Base-by-base conservation (phyloP, 1,140 invertebrate genomes). In the Paracyclopina nana region DNA sequence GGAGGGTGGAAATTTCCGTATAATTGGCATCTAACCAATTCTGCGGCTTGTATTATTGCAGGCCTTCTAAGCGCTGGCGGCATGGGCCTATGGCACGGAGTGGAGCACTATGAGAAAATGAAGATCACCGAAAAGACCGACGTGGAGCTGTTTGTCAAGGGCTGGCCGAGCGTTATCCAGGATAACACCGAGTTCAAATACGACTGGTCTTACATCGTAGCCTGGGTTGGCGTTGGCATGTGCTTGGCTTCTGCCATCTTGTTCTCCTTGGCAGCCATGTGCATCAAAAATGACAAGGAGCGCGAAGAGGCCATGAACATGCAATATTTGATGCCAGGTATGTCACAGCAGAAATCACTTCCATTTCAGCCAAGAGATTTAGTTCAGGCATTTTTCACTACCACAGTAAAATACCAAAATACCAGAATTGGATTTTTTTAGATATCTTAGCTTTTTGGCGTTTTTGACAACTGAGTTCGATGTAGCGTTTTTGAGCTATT, bases 321-420 rank as follows among this genome's bases (percentile, higher is more conserved):
- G 80, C 85, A 91, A 73, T 91, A 92, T 70, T 73, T 91, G 68
- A 91, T 92, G 87, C 87, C 86, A 67, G 83, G 85, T 90, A 78
- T 71, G 71, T 58, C 18, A n/a, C 6, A 18, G 22, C 16, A 54
- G 54, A 53, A 34, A 38, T 46, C 31, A 46, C 25, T 27, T 16
- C 30, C 31, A 18, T 49, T 46, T 14, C n/a, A n/a, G 14, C 24
- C 46, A 18, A 41, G n/a, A 5, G 5, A 6, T 46, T 9, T 27
- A 16, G 40, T 24, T 43, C 8, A 43, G 22, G 1, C 12, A 46
- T 48, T n/a, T 34, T 46, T 48, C 40, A 38, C 16, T 14, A 14
- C 20, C 12, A 55, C 43, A 34, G 14, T 12, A 11, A 50, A 30
- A n/a, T 55, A 60, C 65, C 58, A 58, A 60, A 59, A 60, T 60